Percentiles rank a stretch among this genome's conserved stretches.
Conservation (phyloP, 2,888 invertebrate genomes). For the Ligdia adustata region DNA sequence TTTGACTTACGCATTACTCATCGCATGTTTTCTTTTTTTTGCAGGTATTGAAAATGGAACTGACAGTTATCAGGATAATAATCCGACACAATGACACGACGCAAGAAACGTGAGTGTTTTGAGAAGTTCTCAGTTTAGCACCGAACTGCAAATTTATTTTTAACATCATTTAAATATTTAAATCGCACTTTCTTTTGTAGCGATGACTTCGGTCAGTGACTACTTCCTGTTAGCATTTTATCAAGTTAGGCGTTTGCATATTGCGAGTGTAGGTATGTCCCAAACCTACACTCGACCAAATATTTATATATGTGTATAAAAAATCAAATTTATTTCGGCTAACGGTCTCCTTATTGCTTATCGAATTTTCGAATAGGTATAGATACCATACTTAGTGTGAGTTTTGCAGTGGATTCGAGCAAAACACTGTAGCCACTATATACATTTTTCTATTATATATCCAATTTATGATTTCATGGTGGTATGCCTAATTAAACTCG, state of each 20-base stretch:
- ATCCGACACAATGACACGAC: slow-evolving; percentile 48
- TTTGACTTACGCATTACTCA: slow-evolving; percentile 31
- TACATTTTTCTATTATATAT: too few species aligned
- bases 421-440: too few species aligned
- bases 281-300: slow-evolving; percentile 22
- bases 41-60: slow-evolving; percentile 62
- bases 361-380: too few species aligned
- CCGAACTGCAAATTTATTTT: slow-evolving; percentile 13
- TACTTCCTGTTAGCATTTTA: slow-evolving; percentile 38
- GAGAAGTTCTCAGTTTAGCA: slow-evolving; percentile 30
- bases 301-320: slow-evolving; percentile 46
- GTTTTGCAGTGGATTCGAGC: slow-evolving; percentile 59
- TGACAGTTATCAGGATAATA: slow-evolving; percentile 47
- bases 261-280: background rate
- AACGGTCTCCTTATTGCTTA: slow-evolving; percentile 69
- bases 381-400: slow-evolving; percentile 47
- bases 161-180: slow-evolving; percentile 2
- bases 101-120: slow-evolving; percentile 47
- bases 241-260: slow-evolving; percentile 18
- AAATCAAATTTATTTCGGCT: slow-evolving; percentile 54
- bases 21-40: slow-evolving; percentile 46
- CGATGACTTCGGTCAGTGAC: slow-evolving; percentile 46
- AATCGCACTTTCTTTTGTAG: slow-evolving; percentile 28
- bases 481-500: slow-evolving; percentile 46
- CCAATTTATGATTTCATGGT: too few species aligned